phyloP scores from a whole-genome alignment of 2,113 vertebrate species.

The Dipodomys stephensi region DNA sequence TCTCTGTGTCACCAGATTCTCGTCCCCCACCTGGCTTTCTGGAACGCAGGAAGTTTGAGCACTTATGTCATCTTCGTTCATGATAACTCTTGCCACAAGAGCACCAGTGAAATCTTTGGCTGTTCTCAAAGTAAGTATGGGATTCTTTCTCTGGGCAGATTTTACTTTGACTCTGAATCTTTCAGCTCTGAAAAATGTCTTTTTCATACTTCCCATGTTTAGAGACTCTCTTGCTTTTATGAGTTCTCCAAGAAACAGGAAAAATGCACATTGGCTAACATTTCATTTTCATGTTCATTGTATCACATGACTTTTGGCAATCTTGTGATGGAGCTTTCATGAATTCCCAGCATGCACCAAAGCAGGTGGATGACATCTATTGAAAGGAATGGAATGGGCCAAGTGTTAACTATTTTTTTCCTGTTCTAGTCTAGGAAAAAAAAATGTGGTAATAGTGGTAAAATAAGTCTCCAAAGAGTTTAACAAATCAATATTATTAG shows the following conservation, averaged over 20 bases:
- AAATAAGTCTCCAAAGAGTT: background rate
- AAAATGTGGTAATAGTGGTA: background rate
- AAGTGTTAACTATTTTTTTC: background rate
- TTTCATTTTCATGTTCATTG: background rate
- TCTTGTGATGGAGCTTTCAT: background rate
- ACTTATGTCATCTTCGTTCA: background rate
- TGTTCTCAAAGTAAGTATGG: background rate
- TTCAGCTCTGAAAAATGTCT: slow-evolving; percentile 8
- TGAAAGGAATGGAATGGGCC: background rate
- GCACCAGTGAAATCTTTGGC: background rate
- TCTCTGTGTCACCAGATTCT: background rate
- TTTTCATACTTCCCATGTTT: background rate
- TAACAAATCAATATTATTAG: background rate
- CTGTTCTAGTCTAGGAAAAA: background rate
- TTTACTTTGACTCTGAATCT: background rate
- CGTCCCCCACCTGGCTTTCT: background rate
- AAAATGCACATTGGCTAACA: background rate
- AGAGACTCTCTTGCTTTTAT: background rate
- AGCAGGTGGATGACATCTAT: background rate
- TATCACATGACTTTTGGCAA: background rate
- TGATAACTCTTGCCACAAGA: background rate
- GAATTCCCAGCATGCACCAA: background rate
- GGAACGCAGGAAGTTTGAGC: background rate
- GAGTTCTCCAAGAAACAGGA: background rate
- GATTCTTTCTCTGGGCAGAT: background rate